Percentiles rank a stretch among this genome's conserved stretches.
phyloP scores from a whole-genome alignment of 2,113 vertebrate genomes.

The Indicator indicator region DNA sequence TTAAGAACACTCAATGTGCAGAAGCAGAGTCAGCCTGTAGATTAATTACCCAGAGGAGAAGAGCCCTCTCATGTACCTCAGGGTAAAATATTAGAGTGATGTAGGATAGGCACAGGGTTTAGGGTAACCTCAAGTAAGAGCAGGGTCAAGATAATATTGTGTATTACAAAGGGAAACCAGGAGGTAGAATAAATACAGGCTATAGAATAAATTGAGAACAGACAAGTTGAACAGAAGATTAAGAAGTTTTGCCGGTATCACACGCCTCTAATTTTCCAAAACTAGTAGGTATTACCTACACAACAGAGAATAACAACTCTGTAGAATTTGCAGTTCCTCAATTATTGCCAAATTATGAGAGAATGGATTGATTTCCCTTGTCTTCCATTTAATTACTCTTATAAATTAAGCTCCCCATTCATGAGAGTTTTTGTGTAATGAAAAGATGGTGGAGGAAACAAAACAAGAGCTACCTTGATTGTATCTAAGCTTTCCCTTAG shows the following conservation, averaged over 20 bases:
- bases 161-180: background rate
- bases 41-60: background rate
- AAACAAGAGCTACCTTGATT: background rate
- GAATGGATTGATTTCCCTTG: background rate
- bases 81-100: background rate
- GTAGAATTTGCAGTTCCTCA: background rate
- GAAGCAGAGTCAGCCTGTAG: background rate
- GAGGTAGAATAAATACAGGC: background rate
- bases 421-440: accelerated
- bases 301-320: background rate
- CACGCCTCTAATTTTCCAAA: background rate
- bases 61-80: background rate
- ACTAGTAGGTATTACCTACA: background rate
- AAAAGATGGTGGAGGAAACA: background rate
- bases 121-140: background rate
- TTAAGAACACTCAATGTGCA: background rate
- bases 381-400: background rate
- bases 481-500: background rate
- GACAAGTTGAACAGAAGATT: background rate
- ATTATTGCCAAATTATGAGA: background rate
- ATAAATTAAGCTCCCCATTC: background rate
- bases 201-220: background rate
- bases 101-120: background rate
- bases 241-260: background rate
- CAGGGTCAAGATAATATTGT: background rate